A percentile compares a stretch with the other conserved stretches of the same genome.
Evolutionary conservation across 2,888 invertebrate genomes (phyloP).

Genomic region (Chymomyza amoena): DNA sequence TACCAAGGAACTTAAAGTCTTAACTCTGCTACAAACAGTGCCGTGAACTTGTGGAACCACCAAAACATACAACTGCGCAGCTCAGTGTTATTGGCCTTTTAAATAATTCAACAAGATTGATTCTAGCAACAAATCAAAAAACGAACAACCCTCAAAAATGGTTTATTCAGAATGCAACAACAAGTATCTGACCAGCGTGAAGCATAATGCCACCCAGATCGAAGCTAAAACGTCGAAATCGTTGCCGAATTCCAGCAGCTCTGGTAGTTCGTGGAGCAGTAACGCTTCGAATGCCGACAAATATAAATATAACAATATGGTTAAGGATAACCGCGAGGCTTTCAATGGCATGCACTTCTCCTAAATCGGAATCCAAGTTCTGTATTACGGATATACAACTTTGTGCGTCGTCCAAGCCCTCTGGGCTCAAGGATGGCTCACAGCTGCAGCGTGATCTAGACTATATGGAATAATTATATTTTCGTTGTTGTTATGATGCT

Average conservation of each 20-base stretch:
- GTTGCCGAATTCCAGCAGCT: constrained; percentile 20
- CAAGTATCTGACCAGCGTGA: constrained; percentile 60
- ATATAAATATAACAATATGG: constrained; percentile 78
- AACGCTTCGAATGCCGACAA: constrained; percentile 67
- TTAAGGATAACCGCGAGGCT: constrained; percentile 73
- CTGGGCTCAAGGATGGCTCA: background rate
- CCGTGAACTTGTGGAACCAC: constrained; percentile 68
- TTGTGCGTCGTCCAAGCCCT: background rate
- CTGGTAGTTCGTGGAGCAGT: constrained; percentile 54
- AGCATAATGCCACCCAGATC: constrained; percentile 36
- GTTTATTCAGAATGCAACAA: constrained; percentile 76
- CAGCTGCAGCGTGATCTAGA: constrained; percentile 36
- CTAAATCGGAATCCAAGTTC: constrained; percentile 37
- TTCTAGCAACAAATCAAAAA: constrained; percentile 6
- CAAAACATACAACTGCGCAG: constrained; percentile 33
- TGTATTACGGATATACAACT: background rate
- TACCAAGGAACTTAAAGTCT: constrained; percentile 77
- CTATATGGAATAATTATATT: background rate
- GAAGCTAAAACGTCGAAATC: constrained; percentile 16
- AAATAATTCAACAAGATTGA: constrained; percentile 32
- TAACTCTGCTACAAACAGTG: constrained; percentile 78
- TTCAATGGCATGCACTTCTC: constrained; percentile 77
- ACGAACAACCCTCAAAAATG: constrained; percentile 54
- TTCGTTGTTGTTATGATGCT: constrained; percentile 27
- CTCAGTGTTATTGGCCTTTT: constrained; percentile 12